Evolutionary conservation across 2,113 vertebrate genomes (phyloP), one percentile per base, ranked within the genome.

Genomic region (Brachionichthys hirsutus): DNA sequence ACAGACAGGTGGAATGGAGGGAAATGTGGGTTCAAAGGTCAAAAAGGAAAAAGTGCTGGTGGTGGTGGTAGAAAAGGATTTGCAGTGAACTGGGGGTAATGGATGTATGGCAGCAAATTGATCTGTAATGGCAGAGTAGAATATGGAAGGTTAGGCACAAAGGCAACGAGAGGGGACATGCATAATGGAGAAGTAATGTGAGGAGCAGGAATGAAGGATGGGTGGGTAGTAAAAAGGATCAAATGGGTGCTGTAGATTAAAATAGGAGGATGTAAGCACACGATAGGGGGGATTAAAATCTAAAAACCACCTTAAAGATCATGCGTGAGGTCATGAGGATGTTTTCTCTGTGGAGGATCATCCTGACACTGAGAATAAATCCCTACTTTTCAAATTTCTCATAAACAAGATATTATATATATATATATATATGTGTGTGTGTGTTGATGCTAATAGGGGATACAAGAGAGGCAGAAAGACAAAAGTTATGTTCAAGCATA

Each of bases 71-170:
- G 12, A 14, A 13, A 16, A 30, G 38, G 51, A 15, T 13, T 16
- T 42, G 49, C 9, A 1, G 48, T 1, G 15, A 17, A 55, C 5
- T 42, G 47, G 17, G 36, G 70, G 24, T 75, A 68, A 86, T 77
- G 77, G 64, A 77, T 65, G 46, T 46, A 20, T 38, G 12, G 66
- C 62, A 50, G 68, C 47, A 64, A 67, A 66, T 60, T 38, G 53
- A 69, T 59, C 20, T 5, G 38, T 66, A 57, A 74, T 66, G 67
- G 60, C 56, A 49, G 22, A 43, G 30, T 16, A 20, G 59, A 53
- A 17, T 45, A 43, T 42, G 40, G 51, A 57, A 34, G 81, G 73
- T 73, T 54, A 67, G 67, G 48, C 15, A 47, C 52, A 76, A 67
- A 70, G 35, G 66, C 12, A 60, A 44, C 44, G 38, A 50, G 63